A percentile compares a stretch with the other conserved stretches of the same genome.
These are phyloP conservation scores for Podocnemis expansa DNA, from an alignment of 2,113 vertebrate genomes.

Conservation along the genomic window DNA sequence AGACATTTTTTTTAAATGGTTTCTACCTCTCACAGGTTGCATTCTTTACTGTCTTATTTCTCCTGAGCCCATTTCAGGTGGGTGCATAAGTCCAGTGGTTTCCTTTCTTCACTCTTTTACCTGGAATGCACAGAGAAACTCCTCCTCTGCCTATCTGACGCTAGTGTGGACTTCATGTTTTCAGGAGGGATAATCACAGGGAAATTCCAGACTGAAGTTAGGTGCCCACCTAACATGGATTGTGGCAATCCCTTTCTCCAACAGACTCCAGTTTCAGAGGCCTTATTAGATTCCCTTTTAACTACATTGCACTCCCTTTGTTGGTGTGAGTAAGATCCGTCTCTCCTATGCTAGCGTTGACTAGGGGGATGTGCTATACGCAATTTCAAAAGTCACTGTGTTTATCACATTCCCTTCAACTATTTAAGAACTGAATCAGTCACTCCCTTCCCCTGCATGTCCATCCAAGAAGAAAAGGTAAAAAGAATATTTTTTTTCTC, in stretches of 20 bases:
- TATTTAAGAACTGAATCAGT: not conserved
- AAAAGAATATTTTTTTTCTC: not conserved
- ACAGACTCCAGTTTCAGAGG: accelerated
- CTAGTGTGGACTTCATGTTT: not conserved
- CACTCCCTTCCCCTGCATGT: slow-evolving; percentile 28
- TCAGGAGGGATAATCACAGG: not conserved
- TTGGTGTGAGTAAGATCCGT: slow-evolving; percentile 7
- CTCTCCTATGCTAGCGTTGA: not conserved
- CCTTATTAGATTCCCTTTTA: not conserved
- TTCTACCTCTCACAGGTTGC: not conserved
- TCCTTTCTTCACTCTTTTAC: not conserved
- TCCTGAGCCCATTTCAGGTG: not conserved
- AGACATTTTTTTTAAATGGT: not conserved
- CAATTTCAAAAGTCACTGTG: not conserved
- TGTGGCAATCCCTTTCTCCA: not conserved
- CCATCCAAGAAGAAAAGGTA: not conserved
- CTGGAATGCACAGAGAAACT: not conserved
- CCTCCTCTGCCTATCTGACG: not conserved
- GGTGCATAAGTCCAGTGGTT: not conserved
- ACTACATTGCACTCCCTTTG: slow-evolving; percentile 28
- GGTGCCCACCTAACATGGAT: not conserved
- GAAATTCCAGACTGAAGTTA: not conserved
- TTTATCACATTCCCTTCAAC: not conserved
- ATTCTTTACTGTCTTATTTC: not conserved
- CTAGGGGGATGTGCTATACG: slow-evolving; percentile 1